phyloP scores from a whole-genome alignment of 2,888 invertebrate species.

The Epirrhoe tristata region DNA sequence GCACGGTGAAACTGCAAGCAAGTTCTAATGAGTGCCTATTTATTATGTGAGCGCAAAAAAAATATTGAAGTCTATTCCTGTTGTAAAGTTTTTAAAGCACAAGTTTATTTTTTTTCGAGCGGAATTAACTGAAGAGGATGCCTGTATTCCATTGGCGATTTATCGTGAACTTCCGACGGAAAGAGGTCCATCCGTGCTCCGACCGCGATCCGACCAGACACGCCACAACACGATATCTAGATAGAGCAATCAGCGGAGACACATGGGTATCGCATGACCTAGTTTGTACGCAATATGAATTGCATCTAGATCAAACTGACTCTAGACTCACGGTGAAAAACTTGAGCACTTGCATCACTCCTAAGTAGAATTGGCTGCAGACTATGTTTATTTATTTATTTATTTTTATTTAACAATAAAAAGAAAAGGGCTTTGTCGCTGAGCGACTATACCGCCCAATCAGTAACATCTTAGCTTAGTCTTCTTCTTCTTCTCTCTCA shows the following conservation, averaged over 20 bases:
- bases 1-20: too few species aligned
- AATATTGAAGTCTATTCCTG: too few species aligned
- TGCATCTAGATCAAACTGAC: conserved; percentile 22
- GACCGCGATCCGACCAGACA: background rate
- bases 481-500: too few species aligned
- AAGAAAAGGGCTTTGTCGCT: too few species aligned
- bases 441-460: too few species aligned
- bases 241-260: conserved; percentile 17
- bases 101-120: too few species aligned
- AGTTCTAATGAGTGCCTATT: too few species aligned
- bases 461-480: too few species aligned
- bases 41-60: too few species aligned
- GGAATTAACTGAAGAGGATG: background rate
- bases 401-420: background rate
- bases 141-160: conserved; percentile 7
- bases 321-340: conserved; percentile 7
- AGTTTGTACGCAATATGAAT: conserved; percentile 25
- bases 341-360: conserved; percentile 5
- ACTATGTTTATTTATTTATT: background rate
- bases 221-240: conserved; percentile 10
- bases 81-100: too few species aligned
- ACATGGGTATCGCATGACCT: conserved; percentile 23
- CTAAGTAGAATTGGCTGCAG: background rate
- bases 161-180: conserved; percentile 15
- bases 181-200: conserved; percentile 20